phyloP scores from a whole-genome alignment of 2,113 vertebrate species.

The Hiodon tergisus region DNA sequence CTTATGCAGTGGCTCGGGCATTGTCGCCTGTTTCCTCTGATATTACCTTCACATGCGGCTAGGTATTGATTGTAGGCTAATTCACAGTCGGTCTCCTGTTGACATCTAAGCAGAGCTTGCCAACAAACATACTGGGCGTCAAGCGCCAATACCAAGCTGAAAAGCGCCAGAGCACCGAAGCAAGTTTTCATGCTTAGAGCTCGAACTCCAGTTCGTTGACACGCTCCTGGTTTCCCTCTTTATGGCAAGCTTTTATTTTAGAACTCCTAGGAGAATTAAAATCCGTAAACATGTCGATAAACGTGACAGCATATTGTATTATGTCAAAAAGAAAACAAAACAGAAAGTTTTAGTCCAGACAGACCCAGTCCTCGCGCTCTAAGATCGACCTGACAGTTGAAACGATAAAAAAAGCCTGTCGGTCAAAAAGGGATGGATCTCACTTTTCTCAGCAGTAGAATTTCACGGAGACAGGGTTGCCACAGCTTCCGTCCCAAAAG shows the following conservation, averaged over 20 bases:
- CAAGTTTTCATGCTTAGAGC: constrained; percentile 56
- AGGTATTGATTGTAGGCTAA: constrained; percentile 62
- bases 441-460: not conserved
- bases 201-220: constrained; percentile 34
- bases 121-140: constrained; percentile 63
- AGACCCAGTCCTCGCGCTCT: constrained; percentile 1
- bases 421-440: not conserved
- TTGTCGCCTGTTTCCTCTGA: constrained; percentile 50
- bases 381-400: not conserved
- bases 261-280: not conserved
- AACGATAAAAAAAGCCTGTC: not conserved
- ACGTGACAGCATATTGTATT: not conserved
- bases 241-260: constrained; percentile 30
- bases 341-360: not conserved
- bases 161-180: constrained; percentile 48
- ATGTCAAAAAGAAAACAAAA: constrained; percentile 18
- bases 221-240: constrained; percentile 37
- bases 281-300: constrained; percentile 1
- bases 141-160: constrained; percentile 51
- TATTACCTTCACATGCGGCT: constrained; percentile 59
- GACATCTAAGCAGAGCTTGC: constrained; percentile 64
- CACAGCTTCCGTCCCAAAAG: not conserved
- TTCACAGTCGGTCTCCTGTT: constrained; percentile 63
- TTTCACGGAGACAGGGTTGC: not conserved
- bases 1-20: constrained; percentile 72